A percentile compares a stretch with the other conserved stretches of the same genome.
Evolutionary conservation across 1,140 invertebrate species (phyloP).

Genomic region (Cheumatopsyche charites): DNA sequence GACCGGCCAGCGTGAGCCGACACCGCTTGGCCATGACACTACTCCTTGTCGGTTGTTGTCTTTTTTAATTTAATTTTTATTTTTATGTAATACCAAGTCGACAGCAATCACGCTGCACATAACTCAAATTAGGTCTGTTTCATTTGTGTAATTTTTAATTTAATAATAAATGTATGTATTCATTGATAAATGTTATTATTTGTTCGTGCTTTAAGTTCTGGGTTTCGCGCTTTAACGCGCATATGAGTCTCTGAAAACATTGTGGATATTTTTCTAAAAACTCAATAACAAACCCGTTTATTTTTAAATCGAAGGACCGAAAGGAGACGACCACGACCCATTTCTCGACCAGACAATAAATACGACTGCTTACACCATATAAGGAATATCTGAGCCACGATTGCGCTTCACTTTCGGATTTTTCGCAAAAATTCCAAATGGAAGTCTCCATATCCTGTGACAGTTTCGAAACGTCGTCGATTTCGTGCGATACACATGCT

Average conservation of each 20-base stretch:
- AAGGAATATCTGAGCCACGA: slow-evolving; percentile 13
- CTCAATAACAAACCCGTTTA: neutral
- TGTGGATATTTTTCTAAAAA: no score
- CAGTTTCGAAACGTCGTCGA: neutral
- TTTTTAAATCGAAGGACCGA: slow-evolving; percentile 18
- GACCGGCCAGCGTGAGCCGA: slow-evolving; percentile 25
- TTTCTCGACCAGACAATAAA: slow-evolving; percentile 24
- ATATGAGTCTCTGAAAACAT: no score
- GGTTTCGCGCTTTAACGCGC: no score
- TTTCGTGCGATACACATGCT: neutral
- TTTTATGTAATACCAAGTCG: slow-evolving; percentile 7
- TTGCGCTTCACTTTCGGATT: neutral
- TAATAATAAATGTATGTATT: neutral
- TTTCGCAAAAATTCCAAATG: neutral
- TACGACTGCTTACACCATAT: slow-evolving; percentile 13
- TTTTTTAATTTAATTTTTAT: slow-evolving; percentile 22
- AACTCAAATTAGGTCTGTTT: neutral
- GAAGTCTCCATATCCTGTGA: neutral
- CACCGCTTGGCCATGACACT: slow-evolving; percentile 29
- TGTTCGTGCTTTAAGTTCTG: no score
- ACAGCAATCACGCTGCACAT: neutral
- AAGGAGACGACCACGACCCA: slow-evolving; percentile 35
- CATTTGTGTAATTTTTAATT: neutral
- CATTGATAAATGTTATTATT: neutral
- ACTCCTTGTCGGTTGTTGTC: slow-evolving; percentile 25